Conservation (phyloP, 1,140 invertebrate genomes). For the Drosophila burlai region DNA sequence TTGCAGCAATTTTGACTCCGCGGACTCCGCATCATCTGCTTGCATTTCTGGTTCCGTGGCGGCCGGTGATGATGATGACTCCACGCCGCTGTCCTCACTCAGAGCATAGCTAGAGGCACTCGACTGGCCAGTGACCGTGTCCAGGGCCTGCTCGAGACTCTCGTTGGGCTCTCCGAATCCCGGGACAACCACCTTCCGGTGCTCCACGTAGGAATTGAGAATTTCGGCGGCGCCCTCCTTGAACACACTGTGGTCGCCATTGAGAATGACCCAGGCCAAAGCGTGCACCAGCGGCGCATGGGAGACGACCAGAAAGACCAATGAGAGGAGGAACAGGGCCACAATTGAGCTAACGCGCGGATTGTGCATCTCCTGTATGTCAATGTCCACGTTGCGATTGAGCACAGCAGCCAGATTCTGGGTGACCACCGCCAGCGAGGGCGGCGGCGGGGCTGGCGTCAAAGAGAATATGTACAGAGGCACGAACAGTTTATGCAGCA, state of each 20-base stretch:
- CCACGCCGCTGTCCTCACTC: slow-evolving; percentile 60
- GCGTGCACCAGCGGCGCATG: slow-evolving; percentile 95
- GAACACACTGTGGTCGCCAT: slow-evolving; percentile 90
- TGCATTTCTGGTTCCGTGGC: slow-evolving; percentile 42
- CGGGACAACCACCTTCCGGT: slow-evolving; percentile 85
- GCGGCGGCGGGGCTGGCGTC: slow-evolving; percentile 85
- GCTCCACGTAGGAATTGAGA: slow-evolving; percentile 90
- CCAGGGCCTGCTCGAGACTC: slow-evolving; percentile 88
- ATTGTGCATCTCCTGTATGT: slow-evolving; percentile 86
- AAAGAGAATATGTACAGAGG: slow-evolving; percentile 98
- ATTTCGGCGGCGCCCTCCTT: slow-evolving; percentile 90
- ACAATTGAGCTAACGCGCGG: slow-evolving; percentile 95
- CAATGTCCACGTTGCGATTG: slow-evolving; percentile 86
- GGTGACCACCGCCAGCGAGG: slow-evolving; percentile 87
- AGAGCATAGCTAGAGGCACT: slow-evolving; percentile 48
- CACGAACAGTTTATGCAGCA: slow-evolving; percentile 96
- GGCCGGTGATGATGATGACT: slow-evolving; percentile 44
- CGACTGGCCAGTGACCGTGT: slow-evolving; percentile 73
- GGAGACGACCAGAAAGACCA: slow-evolving; percentile 98
- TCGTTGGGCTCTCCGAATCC: slow-evolving; percentile 86
- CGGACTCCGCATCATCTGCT: slow-evolving; percentile 17
- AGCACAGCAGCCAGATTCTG: slow-evolving; percentile 87
- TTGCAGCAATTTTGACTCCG: slow-evolving; percentile 67
- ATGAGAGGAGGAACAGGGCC: slow-evolving; percentile 95
- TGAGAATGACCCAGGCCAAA: slow-evolving; percentile 94